Evolutionary conservation across 2,113 vertebrate species (phyloP).

Genomic region (Potamarius usumacintae): DNA sequence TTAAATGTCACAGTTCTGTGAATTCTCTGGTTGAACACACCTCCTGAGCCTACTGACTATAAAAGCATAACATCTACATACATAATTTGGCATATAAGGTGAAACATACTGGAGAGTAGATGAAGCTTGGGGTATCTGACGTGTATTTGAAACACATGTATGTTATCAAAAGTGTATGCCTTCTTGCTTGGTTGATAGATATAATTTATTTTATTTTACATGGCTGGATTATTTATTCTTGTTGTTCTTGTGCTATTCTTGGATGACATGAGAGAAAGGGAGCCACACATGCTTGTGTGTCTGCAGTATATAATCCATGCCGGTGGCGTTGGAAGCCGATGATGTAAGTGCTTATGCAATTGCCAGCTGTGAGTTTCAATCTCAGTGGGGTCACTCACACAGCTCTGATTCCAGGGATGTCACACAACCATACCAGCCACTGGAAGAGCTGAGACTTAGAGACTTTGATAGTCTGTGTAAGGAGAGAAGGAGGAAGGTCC

Average conservation of each 20-base stretch:
- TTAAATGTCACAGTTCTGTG: neutral
- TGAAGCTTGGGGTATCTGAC: too few species aligned
- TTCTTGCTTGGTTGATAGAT: neutral
- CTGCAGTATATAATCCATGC: constrained; percentile 13
- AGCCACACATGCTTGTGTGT: constrained; percentile 9
- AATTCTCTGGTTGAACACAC: neutral
- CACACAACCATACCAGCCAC: neutral
- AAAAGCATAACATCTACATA: neutral
- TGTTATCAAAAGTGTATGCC: neutral
- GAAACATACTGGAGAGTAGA: neutral
- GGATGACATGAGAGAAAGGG: neutral
- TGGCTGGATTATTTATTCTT: neutral
- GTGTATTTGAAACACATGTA: neutral
- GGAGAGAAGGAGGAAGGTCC: neutral
- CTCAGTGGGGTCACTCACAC: neutral
- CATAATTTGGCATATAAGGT: neutral
- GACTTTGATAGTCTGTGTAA: neutral
- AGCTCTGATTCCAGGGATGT: neutral
- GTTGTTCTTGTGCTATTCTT: neutral
- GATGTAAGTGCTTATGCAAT: constrained; percentile 72
- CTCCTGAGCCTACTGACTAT: neutral
- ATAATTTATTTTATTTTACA: neutral
- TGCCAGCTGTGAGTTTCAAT: constrained; percentile 45
- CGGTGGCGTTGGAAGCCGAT: constrained; percentile 46
- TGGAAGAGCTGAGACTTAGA: neutral